A percentile compares a stretch with the other conserved stretches of the same genome.
Conservation (phyloP, 2,888 invertebrate genomes). For the Rotaria magnacalcarata region DNA sequence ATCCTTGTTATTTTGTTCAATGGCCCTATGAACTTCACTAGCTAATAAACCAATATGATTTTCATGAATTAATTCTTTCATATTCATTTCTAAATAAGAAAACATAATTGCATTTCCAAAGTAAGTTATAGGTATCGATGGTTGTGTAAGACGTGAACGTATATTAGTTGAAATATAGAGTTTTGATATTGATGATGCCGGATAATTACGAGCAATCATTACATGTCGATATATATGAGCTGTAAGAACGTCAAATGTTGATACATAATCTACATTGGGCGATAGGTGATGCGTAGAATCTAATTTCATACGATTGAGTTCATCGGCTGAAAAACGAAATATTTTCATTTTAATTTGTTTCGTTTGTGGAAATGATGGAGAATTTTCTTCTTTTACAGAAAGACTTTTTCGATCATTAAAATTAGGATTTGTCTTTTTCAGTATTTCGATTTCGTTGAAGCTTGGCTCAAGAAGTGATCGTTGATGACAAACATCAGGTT, state of each 20-base stretch:
- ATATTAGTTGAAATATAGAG: background rate
- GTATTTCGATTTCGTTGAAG: background rate
- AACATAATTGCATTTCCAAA: constrained; percentile 18
- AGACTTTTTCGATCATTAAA: background rate
- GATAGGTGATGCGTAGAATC: background rate
- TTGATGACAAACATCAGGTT: constrained; percentile 5
- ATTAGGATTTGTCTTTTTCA: background rate
- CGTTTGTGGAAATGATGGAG: background rate
- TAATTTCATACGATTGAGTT: background rate
- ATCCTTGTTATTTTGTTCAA: background rate
- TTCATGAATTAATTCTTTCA: background rate
- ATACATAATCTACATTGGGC: background rate
- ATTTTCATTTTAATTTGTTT: background rate
- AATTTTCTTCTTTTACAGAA: background rate
- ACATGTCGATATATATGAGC: background rate
- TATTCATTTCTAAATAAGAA: background rate
- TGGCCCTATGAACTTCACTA: background rate
- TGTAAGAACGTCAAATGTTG: constrained; percentile 8
- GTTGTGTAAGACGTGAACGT: background rate
- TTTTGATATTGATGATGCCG: background rate
- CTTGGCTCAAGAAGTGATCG: background rate
- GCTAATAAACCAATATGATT: background rate
- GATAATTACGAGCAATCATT: background rate
- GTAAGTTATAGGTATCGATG: background rate
- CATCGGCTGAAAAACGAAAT: background rate